Conservation (phyloP, 2,888 invertebrate genomes). For the Aethes cnicana region DNA sequence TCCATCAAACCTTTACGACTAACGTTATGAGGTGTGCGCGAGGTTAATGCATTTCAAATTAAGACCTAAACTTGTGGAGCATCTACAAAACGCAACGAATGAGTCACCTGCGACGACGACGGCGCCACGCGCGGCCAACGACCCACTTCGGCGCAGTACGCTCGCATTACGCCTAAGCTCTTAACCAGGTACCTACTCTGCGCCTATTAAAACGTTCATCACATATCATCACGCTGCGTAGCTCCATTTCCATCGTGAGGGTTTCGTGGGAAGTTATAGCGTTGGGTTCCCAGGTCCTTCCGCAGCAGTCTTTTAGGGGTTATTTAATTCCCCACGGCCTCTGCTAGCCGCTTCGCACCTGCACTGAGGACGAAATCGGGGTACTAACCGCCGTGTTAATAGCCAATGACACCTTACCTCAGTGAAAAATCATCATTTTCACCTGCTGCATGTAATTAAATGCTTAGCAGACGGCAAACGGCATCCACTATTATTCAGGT, state of each 20-base stretch:
- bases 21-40: slow-evolving; percentile 8
- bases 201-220: slow-evolving; percentile 35
- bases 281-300: too few relatives aligned
- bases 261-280: too few relatives aligned
- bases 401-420: too few relatives aligned
- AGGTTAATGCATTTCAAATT: slow-evolving; percentile 23
- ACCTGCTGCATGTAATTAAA: too few relatives aligned
- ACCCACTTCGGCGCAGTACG: slow-evolving; percentile 61
- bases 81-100: slow-evolving; percentile 54
- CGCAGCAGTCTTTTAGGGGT: too few relatives aligned
- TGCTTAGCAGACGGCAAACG: too few relatives aligned
- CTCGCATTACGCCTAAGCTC: slow-evolving; percentile 38
- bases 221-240: slow-evolving; percentile 26
- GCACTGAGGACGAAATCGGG: too few relatives aligned
- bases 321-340: too few relatives aligned
- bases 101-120: slow-evolving; percentile 63
- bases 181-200: slow-evolving; percentile 35
- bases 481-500: slow-evolving; percentile 16
- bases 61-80: slow-evolving; percentile 9
- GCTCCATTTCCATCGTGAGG: too few relatives aligned
- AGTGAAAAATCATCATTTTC: too few relatives aligned
- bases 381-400: too few relatives aligned
- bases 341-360: too few relatives aligned
- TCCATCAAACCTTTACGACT: slow-evolving; percentile 13
- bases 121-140: slow-evolving; percentile 72